These are phyloP conservation scores for Liolophura sinensis DNA, from an alignment of 1,140 invertebrate species.

Conservation along the genomic window DNA sequence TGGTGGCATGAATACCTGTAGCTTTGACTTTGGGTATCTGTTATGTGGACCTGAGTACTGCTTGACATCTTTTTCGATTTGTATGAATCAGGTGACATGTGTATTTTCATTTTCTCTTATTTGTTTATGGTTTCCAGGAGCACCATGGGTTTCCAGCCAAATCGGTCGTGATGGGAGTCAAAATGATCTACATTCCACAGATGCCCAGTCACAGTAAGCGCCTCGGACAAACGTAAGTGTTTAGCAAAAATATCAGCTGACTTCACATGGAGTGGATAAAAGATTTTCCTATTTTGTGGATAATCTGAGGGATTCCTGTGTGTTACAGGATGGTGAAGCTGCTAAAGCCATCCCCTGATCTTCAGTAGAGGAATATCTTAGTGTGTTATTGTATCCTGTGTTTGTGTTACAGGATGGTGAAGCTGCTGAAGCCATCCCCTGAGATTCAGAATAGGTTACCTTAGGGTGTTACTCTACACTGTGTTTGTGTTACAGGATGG, in stretches of 20 bases:
- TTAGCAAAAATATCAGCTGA: not conserved
- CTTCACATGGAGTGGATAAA: not conserved
- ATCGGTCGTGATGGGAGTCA: slow-evolving; percentile 52
- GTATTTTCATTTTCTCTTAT: not conserved
- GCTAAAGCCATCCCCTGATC: not conserved
- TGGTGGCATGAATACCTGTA: too few relatives aligned
- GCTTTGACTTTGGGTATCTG: not conserved
- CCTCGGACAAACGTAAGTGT: slow-evolving; percentile 49
- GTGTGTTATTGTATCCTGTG: not conserved
- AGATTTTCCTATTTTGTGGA: not conserved
- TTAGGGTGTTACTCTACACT: not conserved
- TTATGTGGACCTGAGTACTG: too few relatives aligned
- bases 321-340: slow-evolving; percentile 5
- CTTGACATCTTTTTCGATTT: not conserved
- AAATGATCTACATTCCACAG: slow-evolving; percentile 56
- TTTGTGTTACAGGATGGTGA: slow-evolving; percentile 13
- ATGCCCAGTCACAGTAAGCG: slow-evolving; percentile 54
- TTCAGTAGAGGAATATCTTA: not conserved
- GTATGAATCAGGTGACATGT: not conserved
- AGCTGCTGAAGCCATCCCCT: slow-evolving; percentile 3
- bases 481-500: slow-evolving; percentile 19
- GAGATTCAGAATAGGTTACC: not conserved
- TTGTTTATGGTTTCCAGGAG: slow-evolving; percentile 36
- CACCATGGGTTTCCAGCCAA: slow-evolving; percentile 42
- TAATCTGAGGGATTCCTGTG: not conserved